A percentile compares a stretch with the other conserved stretches of the same genome.
phyloP scores from a whole-genome alignment of 1,140 invertebrate genomes.

The Arctopsyche grandis region DNA sequence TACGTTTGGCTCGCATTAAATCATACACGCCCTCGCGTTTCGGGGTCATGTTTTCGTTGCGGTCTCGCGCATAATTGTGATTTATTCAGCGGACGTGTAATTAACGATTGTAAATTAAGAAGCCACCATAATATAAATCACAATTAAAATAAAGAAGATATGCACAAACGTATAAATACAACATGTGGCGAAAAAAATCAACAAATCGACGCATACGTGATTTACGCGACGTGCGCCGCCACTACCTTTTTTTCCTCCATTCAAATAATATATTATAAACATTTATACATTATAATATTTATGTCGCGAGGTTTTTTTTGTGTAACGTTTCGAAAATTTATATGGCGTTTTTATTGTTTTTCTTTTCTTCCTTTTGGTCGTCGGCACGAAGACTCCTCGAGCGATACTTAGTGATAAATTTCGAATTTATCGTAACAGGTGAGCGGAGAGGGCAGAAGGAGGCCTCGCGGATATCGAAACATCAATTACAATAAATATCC shows the following conservation, averaged over 20 bases:
- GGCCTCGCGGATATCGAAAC: slow-evolving; percentile 44
- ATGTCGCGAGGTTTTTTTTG: not conserved
- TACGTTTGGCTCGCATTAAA: not conserved
- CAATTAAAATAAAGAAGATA: slow-evolving; percentile 18
- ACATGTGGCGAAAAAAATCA: not conserved
- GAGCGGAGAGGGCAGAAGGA: slow-evolving; percentile 16
- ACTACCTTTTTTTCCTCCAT: not conserved
- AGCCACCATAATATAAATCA: slow-evolving; percentile 29
- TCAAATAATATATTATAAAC: not conserved
- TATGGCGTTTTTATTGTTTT: not conserved
- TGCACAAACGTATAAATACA: not conserved
- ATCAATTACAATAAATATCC: slow-evolving; percentile 54
- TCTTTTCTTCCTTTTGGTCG: not conserved
- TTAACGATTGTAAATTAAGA: slow-evolving; percentile 29
- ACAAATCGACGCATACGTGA: slow-evolving; percentile 11
- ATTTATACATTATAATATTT: not conserved
- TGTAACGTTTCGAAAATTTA: not conserved
- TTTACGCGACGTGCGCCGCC: not conserved
- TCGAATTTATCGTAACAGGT: slow-evolving; percentile 43
- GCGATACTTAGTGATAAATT: slow-evolving; percentile 42
- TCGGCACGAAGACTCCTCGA: slow-evolving; percentile 1
- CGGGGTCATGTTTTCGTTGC: slow-evolving; percentile 15
- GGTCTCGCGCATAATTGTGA: slow-evolving; percentile 24
- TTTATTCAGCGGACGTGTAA: slow-evolving; percentile 10
- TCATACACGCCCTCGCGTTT: slow-evolving; percentile 21